Percentiles rank a stretch among this genome's conserved stretches.
Evolutionary conservation across 2,888 invertebrate species (phyloP).

Genomic region (Ommatoiulus sabulosus): DNA sequence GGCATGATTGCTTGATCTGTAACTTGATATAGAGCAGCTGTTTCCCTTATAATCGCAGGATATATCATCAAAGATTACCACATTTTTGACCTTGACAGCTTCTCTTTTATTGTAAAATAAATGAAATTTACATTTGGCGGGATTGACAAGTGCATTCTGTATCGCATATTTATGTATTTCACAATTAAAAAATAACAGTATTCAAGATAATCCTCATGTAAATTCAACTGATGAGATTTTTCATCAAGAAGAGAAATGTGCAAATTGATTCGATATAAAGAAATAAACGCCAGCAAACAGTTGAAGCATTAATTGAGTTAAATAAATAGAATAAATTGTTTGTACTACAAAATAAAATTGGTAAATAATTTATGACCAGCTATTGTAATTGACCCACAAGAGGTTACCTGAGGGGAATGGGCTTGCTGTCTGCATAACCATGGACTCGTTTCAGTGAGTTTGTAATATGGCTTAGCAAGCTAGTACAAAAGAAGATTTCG

Average conservation of each 20-base stretch:
- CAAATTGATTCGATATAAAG: not conserved
- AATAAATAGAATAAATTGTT: not conserved
- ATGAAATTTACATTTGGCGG: constrained; percentile 3
- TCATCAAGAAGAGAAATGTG: not conserved
- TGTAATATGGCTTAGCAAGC: not conserved
- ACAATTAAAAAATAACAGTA: not conserved
- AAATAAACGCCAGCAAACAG: not conserved
- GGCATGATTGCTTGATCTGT: not conserved
- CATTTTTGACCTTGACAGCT: not conserved
- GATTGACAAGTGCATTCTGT: not conserved
- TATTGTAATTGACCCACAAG: constrained; percentile 19
- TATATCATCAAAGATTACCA: not conserved
- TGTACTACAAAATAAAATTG: constrained; percentile 13
- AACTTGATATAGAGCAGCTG: not conserved
- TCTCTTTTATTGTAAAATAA: constrained; percentile 44
- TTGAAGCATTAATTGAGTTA: not conserved
- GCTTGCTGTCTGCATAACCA: constrained; percentile 1
- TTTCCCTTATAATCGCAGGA: not conserved
- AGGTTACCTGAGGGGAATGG: constrained; percentile 8
- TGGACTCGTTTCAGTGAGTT: constrained; percentile 15
- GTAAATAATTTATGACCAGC: constrained; percentile 45
- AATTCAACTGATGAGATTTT: not conserved
- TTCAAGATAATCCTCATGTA: not conserved
- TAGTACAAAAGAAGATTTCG: not conserved
- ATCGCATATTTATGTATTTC: not conserved